Conservation (phyloP, 1,140 invertebrate species). For the Oryctes rhinoceros region DNA sequence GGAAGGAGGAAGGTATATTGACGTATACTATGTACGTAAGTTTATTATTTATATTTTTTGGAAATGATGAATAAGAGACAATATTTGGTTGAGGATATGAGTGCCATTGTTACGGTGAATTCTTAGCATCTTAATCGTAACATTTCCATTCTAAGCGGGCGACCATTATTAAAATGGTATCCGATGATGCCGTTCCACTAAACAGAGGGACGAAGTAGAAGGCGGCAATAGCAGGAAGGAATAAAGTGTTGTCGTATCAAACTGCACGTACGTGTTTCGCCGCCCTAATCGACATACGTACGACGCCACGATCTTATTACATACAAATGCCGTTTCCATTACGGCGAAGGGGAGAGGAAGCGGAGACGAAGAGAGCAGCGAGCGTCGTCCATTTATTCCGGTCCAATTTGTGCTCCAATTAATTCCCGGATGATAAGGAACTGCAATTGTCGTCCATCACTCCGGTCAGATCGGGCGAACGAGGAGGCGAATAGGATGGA, state of each 20-base stretch:
- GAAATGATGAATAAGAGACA: no score
- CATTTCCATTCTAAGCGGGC: not conserved
- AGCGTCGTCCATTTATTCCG: conserved; percentile 6
- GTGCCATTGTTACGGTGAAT: no score
- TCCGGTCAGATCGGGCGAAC: not conserved
- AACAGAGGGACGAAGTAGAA: not conserved
- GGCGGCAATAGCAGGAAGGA: not conserved
- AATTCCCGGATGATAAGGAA: conserved; percentile 18
- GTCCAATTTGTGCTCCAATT: conserved; percentile 18
- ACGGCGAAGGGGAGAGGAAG: not conserved
- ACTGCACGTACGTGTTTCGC: conserved; percentile 20
- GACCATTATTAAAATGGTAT: not conserved
- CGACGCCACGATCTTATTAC: conserved; percentile 7
- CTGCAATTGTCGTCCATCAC: conserved; percentile 17
- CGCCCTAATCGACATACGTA: not conserved
- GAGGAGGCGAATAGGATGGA: not conserved
- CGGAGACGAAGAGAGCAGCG: not conserved
- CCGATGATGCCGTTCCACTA: not conserved
- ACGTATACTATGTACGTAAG: no score
- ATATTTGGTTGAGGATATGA: no score
- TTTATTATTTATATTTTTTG: no score
- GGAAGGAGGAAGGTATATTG: no score
- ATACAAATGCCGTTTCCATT: conserved; percentile 18
- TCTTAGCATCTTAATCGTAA: no score
- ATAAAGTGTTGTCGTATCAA: conserved; percentile 9